phyloP scores from a whole-genome alignment of 2,888 invertebrate species.

The Margaritifera margaritifera region DNA sequence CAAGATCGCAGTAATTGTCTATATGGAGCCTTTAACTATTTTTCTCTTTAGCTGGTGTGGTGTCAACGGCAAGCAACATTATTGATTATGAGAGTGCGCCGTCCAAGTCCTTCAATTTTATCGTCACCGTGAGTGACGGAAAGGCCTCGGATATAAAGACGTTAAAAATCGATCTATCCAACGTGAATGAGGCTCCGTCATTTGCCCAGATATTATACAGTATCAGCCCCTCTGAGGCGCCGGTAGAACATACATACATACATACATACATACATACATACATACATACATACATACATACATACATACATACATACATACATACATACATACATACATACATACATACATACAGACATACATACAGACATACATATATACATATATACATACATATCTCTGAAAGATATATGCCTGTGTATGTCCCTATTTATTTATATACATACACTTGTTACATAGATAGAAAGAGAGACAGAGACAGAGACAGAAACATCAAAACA shows the following conservation, averaged over 20 bases:
- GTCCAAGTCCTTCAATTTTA: neutral
- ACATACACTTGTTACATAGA: too few relatives aligned
- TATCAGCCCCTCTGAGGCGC: constrained; percentile 18
- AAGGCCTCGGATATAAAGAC: constrained; percentile 4
- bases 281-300: too few relatives aligned
- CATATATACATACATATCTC: too few relatives aligned
- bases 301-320: too few relatives aligned
- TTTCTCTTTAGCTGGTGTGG: constrained; percentile 5
- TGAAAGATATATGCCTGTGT: too few relatives aligned
- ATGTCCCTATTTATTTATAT: too few relatives aligned
- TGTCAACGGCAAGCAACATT: constrained; percentile 6
- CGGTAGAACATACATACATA: constrained; percentile 10
- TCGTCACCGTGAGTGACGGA: constrained; percentile 10
- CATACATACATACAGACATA: too few relatives aligned
- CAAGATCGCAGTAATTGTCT: too few relatives aligned
- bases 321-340: too few relatives aligned
- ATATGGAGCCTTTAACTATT: neutral
- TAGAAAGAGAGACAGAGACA: too few relatives aligned
- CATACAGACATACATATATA: too few relatives aligned
- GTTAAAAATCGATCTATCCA: constrained; percentile 6
- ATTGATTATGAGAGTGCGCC: constrained; percentile 11
- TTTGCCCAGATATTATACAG: constrained; percentile 18
- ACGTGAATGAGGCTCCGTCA: constrained; percentile 22
- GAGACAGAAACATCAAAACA: too few relatives aligned
- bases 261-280: neutral